A percentile compares a stretch with the other conserved stretches of the same genome.
Evolutionary conservation across 1,140 invertebrate species (phyloP).

Genomic region (Bombus superbus): DNA sequence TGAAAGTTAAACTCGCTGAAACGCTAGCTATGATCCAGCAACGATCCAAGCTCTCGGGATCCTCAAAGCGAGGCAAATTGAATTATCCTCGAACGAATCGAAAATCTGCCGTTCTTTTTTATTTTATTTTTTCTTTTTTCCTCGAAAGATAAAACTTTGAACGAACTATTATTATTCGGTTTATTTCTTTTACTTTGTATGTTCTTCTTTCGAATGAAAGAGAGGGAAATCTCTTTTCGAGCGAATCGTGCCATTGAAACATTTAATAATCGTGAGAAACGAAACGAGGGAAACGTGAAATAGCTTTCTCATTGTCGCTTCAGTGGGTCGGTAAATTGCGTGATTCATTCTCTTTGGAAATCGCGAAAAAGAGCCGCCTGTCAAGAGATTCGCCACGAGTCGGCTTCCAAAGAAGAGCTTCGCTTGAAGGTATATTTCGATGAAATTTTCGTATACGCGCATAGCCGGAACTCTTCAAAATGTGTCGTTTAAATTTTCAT

Average conservation of each 20-base stretch:
- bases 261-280: slow-evolving; percentile 13
- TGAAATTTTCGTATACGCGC: too few relatives aligned
- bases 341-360: neutral
- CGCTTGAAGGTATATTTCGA: neutral
- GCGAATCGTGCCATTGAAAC: neutral
- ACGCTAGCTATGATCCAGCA: neutral
- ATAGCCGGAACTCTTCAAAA: too few relatives aligned
- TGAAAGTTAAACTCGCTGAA: neutral
- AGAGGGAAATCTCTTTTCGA: neutral
- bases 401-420: neutral
- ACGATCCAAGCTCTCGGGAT: neutral
- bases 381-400: neutral
- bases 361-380: too few relatives aligned
- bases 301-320: slow-evolving; percentile 3
- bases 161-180: neutral
- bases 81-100: neutral
- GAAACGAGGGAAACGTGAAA: neutral
- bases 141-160: neutral
- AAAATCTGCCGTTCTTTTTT: neutral
- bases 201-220: neutral
- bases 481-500: too few relatives aligned
- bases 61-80: neutral
- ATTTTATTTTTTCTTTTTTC: too few relatives aligned
- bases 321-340: neutral
- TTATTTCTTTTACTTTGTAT: neutral